Base-by-base conservation (phyloP, 1,140 invertebrate species). In the Ceratosolen fusciceps region DNA sequence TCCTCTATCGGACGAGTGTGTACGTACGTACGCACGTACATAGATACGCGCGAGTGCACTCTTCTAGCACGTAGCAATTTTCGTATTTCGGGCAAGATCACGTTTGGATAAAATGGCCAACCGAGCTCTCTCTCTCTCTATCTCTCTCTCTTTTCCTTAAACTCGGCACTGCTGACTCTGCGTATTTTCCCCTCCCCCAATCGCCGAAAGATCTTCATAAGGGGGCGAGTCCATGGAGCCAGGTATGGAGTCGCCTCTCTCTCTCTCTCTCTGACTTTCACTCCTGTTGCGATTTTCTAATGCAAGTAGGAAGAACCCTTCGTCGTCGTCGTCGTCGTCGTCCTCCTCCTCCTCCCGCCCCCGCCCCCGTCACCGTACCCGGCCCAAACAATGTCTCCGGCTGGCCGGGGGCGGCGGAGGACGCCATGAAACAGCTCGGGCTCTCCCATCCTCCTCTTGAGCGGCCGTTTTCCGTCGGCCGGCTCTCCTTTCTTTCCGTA, bases 51-150 rank as follows among this genome's bases (percentile, higher is more conserved):
- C 19, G 58, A 21, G 19, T 56, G 47, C 16, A 82, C 77, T 80
- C 76, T 76, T 79, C 82, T 79, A 56, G 81, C 85, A 88, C 87
- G 86, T 88, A 87, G 82, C 82, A 86, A 88, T 87, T 88, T 88
- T 87, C 86, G 86, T 88, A 86, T 88, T 88, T 87, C 78, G 73
- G 84, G 81, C 37, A 80, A 81, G 86, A 88, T 89, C 88, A 89
- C 88, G 87, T 89, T 88, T 88, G 86, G 86, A 88, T 87, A 88
- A 89, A 89, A 88, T 88, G 87, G 85, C 83, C 83, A 80, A 81
- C 81, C 39, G 37, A 26, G 39, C 39, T 47, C 67, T 58, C 24
- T 39, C 47, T 37, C 74, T 76, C 62, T 54, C 29, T 47, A 8
- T 21, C 19, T 24, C 24, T 43, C 65, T 43, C 81, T 21, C 54